These are phyloP conservation scores for Petromus typicus DNA, from an alignment of 2,113 vertebrate species.

Conservation along the genomic window DNA sequence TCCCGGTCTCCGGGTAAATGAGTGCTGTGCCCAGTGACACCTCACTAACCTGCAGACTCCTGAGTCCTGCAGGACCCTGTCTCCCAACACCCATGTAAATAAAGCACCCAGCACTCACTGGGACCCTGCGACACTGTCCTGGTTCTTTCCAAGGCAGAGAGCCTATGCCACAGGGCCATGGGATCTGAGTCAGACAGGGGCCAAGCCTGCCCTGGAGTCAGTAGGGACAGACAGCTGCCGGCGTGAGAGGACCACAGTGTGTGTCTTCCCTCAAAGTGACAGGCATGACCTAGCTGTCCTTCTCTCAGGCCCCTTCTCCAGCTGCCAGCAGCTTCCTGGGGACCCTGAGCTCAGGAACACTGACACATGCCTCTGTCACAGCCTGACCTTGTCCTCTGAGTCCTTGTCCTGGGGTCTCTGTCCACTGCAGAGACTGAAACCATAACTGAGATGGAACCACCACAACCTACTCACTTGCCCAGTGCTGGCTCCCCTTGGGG, in stretches of 20 bases:
- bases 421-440: too few species aligned
- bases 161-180: background rate
- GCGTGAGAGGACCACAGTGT: background rate
- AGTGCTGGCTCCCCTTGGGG: background rate
- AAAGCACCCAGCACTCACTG: constrained; percentile 69
- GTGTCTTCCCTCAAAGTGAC: accelerated
- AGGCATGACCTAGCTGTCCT: accelerated
- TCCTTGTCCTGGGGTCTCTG: background rate
- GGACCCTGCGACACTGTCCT: constrained; percentile 39
- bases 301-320: background rate
- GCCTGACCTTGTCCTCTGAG: accelerated
- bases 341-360: background rate
- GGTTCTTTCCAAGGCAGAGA: constrained; percentile 58
- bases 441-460: background rate
- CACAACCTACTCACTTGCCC: background rate
- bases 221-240: accelerated
- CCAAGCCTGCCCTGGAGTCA: background rate
- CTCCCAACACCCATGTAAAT: constrained; percentile 30
- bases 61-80: background rate
- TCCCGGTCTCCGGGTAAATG: constrained; percentile 74
- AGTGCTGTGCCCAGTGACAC: background rate
- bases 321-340: background rate
- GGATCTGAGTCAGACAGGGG: background rate
- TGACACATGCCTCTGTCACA: accelerated
- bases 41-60: background rate